Evolutionary conservation across 2,113 vertebrate species (phyloP).

Genomic region (Psittacula cyanocephala): DNA sequence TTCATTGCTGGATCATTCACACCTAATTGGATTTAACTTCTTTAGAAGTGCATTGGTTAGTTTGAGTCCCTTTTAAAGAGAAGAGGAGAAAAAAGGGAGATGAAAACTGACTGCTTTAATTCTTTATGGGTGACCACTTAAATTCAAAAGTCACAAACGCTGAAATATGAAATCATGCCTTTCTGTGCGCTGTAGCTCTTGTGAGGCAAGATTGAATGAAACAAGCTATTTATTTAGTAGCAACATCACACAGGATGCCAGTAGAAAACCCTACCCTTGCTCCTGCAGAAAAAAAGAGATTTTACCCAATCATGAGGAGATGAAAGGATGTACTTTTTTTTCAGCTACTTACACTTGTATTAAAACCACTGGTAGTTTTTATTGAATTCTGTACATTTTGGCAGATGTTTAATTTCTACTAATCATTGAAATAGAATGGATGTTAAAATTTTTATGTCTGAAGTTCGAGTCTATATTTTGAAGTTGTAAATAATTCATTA

Average conservation of each 20-base stretch:
- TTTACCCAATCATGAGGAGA: background rate
- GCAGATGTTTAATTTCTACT: conserved; percentile 69
- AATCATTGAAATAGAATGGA: conserved; percentile 66
- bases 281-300: conserved; percentile 17
- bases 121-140: background rate
- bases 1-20: conserved; percentile 30
- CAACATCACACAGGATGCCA: conserved; percentile 30
- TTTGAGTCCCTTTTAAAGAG: conserved; percentile 72
- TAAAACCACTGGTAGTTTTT: conserved; percentile 64
- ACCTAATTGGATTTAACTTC: background rate
- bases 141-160: conserved; percentile 14
- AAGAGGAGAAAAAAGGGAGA: conserved; percentile 46
- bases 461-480: conserved; percentile 73
- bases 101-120: conserved; percentile 72
- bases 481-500: conserved; percentile 73
- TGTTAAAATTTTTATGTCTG: conserved; percentile 74
- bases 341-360: conserved; percentile 57
- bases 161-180: conserved; percentile 64
- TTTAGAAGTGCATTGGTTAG: conserved; percentile 19
- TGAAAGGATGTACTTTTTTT: conserved; percentile 56
- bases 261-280: conserved; percentile 22
- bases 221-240: conserved; percentile 39
- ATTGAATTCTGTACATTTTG: conserved; percentile 60
- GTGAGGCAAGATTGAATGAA: conserved; percentile 56
- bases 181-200: conserved; percentile 33